Conservation (phyloP, 1,140 invertebrate species). For the Cyrtorhinus lividipennis region DNA sequence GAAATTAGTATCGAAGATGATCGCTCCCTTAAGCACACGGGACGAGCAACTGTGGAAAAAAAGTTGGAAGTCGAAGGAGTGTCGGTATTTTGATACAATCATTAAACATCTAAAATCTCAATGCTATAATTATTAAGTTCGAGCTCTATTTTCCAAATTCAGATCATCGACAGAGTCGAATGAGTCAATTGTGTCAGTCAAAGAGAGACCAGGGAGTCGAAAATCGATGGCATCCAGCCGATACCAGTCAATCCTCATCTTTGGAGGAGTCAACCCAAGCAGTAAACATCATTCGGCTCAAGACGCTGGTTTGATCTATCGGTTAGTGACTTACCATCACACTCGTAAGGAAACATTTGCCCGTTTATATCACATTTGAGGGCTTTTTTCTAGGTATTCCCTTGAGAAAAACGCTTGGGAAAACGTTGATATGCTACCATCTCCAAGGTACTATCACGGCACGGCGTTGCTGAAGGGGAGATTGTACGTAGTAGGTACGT, state of each 20-base stretch:
- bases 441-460: constrained; percentile 42
- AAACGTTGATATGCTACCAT: constrained; percentile 40
- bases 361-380: background rate
- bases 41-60: too few species aligned
- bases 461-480: constrained; percentile 38
- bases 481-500: constrained; percentile 36
- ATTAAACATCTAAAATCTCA: too few species aligned
- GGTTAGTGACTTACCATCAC: constrained; percentile 25
- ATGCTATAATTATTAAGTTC: too few species aligned
- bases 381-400: constrained; percentile 33
- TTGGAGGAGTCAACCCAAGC: constrained; percentile 41
- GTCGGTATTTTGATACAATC: too few species aligned
- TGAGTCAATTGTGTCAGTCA: background rate
- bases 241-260: constrained; percentile 36
- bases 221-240: constrained; percentile 32
- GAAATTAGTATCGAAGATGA: background rate
- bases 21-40: too few species aligned
- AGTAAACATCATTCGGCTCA: constrained; percentile 34
- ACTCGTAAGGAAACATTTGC: background rate
- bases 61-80: too few species aligned
- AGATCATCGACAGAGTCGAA: background rate
- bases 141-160: too few species aligned
- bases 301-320: constrained; percentile 38
- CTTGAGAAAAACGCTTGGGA: constrained; percentile 40
- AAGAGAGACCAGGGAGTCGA: background rate